These are phyloP conservation scores for Eilema sororculum DNA, from an alignment of 2,888 invertebrate genomes.

Conservation along the genomic window DNA sequence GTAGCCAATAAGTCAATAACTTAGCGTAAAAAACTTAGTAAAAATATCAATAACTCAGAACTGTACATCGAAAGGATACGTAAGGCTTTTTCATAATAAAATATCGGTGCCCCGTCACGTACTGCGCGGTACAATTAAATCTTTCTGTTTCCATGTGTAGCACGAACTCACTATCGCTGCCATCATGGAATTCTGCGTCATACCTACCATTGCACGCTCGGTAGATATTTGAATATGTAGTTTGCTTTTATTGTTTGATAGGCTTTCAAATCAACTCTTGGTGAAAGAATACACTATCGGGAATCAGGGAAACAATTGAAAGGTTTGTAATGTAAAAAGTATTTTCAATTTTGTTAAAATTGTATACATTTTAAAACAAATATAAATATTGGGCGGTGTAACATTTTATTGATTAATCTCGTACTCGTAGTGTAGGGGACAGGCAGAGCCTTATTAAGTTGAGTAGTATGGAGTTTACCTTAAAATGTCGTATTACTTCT, in stretches of 20 bases:
- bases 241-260: background rate
- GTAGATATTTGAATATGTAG: background rate
- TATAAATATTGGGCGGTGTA: background rate
- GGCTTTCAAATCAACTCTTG: background rate
- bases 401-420: too few relatives aligned
- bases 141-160: slow-evolving; percentile 51
- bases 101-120: slow-evolving; percentile 59
- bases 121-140: slow-evolving; percentile 67
- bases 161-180: slow-evolving; percentile 37
- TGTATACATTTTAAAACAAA: background rate
- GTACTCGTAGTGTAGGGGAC: too few relatives aligned
- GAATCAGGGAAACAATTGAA: background rate
- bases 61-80: slow-evolving; percentile 40
- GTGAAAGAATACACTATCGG: background rate
- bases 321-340: background rate
- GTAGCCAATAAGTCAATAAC: background rate
- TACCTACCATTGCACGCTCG: background rate
- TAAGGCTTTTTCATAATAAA: slow-evolving; percentile 46
- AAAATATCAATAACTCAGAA: slow-evolving; percentile 10
- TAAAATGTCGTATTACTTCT: too few relatives aligned
- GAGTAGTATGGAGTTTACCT: too few relatives aligned
- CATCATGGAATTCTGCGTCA: slow-evolving; percentile 15
- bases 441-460: too few relatives aligned
- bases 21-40: slow-evolving; percentile 6
- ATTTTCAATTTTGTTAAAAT: background rate